phyloP scores from a whole-genome alignment of 2,888 invertebrate species.

The Drosophila mimica region DNA sequence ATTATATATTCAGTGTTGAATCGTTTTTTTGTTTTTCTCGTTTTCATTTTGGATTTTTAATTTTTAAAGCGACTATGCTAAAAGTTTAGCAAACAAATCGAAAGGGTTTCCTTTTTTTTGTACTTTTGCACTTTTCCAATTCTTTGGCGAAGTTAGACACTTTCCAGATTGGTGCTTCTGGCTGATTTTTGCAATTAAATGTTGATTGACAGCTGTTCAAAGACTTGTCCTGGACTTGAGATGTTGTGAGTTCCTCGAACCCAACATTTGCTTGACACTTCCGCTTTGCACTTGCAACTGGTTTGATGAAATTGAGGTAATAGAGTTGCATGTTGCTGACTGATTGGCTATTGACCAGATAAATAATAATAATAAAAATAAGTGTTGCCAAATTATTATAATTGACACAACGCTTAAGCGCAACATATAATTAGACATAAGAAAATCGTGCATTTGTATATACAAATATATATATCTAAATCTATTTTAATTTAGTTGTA shows the following conservation, averaged over 20 bases:
- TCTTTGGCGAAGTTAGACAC: background rate
- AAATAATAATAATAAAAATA: background rate
- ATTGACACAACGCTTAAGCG: constrained; percentile 69
- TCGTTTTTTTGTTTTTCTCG: background rate
- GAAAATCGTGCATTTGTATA: constrained; percentile 7
- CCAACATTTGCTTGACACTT: constrained; percentile 21
- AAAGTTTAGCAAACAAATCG: background rate
- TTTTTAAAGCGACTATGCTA: background rate
- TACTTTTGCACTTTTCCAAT: background rate
- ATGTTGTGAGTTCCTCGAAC: constrained; percentile 39
- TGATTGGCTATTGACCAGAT: constrained; percentile 27
- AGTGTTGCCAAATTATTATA: constrained; percentile 60
- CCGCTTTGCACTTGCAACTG: constrained; percentile 30
- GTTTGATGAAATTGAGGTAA: constrained; percentile 40
- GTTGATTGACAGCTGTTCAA: constrained; percentile 60
- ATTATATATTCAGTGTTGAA: background rate
- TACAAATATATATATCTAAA: constrained; percentile 4
- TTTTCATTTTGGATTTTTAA: background rate
- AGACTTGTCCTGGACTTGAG: constrained; percentile 7
- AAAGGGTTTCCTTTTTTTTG: background rate
- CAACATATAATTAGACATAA: constrained; percentile 45
- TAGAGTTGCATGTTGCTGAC: constrained; percentile 68
- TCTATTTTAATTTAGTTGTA: constrained; percentile 27
- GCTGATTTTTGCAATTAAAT: constrained; percentile 25
- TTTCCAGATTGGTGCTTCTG: constrained; percentile 8